Conservation (phyloP, 2,797 vertebrate species). For the Falco biarmicus region DNA sequence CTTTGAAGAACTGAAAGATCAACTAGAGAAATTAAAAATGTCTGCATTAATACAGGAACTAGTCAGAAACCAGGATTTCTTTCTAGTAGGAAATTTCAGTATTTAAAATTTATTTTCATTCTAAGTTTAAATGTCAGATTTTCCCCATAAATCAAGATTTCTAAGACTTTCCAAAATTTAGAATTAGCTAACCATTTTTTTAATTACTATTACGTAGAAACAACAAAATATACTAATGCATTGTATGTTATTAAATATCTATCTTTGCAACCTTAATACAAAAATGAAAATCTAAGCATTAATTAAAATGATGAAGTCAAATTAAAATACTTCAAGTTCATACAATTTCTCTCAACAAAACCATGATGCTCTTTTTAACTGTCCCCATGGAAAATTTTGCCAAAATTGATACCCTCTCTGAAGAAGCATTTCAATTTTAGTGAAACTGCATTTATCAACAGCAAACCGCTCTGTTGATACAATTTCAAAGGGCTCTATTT, state of each 20-base stretch:
- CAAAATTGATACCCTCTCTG: not conserved
- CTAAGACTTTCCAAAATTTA: not conserved
- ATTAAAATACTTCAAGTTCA: not conserved
- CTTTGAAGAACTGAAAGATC: not conserved
- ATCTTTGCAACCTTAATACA: not conserved
- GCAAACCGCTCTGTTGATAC: not conserved
- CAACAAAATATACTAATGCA: not conserved
- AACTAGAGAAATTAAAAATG: not conserved
- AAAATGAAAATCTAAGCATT: not conserved
- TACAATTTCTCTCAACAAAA: not conserved
- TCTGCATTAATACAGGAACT: not conserved
- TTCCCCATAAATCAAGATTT: not conserved
- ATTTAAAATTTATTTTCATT: not conserved
- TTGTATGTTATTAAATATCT: not conserved
- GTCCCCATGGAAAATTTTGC: not conserved
- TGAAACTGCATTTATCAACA: not conserved
- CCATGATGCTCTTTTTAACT: not conserved
- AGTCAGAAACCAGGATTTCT: not conserved
- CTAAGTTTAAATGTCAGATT: not conserved
- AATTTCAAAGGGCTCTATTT: not conserved
- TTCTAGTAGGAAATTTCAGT: not conserved
- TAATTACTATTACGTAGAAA: not conserved
- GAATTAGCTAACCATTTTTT: not conserved
- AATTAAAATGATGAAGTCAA: not conserved
- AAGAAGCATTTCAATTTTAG: not conserved